A percentile compares a stretch with the other conserved stretches of the same genome.
These are phyloP conservation scores for Oscheius sp. DNA, from an alignment of 2,888 invertebrate species.

Conservation along the genomic window DNA sequence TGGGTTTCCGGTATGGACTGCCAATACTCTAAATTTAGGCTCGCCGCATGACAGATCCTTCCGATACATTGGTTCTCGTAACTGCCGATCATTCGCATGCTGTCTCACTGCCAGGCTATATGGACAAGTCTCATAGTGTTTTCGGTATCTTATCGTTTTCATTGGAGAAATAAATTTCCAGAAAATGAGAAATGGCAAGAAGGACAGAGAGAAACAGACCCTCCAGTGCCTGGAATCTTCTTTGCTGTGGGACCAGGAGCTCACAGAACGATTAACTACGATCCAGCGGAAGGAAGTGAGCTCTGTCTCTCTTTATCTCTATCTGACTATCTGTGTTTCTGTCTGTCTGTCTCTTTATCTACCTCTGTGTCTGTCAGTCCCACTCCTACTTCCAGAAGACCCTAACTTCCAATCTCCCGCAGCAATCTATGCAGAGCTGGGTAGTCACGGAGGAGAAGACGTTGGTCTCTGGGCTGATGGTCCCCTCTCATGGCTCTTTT, in stretches of 20 bases:
- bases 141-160: slow-evolving; percentile 2
- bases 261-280: not conserved
- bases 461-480: slow-evolving; percentile 37
- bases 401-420: slow-evolving; percentile 20
- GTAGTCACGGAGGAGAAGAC: slow-evolving; percentile 34
- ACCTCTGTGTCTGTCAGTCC: not conserved
- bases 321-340: no score
- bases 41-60: slow-evolving; percentile 11
- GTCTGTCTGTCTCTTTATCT: no score
- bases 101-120: slow-evolving; percentile 27
- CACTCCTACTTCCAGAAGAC: not conserved
- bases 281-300: not conserved
- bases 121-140: slow-evolving; percentile 8
- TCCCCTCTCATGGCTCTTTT: slow-evolving; percentile 35
- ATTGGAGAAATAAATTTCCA: not conserved
- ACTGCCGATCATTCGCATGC: slow-evolving; percentile 38
- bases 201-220: slow-evolving; percentile 11
- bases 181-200: not conserved
- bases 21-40: slow-evolving; percentile 9
- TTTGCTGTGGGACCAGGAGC: slow-evolving; percentile 37
- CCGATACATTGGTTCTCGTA: slow-evolving; percentile 27
- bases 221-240: slow-evolving; percentile 27
- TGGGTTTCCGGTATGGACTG: not conserved
- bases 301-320: no score
- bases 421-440: slow-evolving; percentile 2